Percentiles rank a stretch among this genome's conserved stretches.
Evolutionary conservation across 2,888 invertebrate species (phyloP).

Genomic region (Dorcus hopei): DNA sequence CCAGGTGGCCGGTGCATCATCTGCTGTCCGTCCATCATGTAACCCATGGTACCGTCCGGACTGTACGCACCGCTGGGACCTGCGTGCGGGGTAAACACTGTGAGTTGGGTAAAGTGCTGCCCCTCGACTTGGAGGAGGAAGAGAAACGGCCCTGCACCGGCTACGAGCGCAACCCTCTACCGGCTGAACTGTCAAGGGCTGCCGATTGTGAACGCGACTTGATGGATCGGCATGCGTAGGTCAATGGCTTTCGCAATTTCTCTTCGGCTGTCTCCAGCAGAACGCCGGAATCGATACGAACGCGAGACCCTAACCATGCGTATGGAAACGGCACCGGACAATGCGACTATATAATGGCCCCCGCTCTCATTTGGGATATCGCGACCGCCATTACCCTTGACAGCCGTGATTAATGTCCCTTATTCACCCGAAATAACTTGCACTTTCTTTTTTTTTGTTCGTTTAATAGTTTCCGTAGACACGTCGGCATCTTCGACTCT

Average conservation of each 20-base stretch:
- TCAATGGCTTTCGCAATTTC: constrained; percentile 61
- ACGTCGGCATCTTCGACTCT: too few species aligned
- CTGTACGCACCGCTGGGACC: constrained; percentile 95
- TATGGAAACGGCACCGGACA: constrained; percentile 27
- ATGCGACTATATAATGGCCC: constrained; percentile 21
- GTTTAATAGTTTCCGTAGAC: too few species aligned
- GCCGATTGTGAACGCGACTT: constrained; percentile 32
- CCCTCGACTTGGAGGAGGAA: constrained; percentile 38
- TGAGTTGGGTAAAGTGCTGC: constrained; percentile 60
- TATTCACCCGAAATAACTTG: constrained; percentile 20
- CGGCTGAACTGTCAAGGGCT: constrained; percentile 24
- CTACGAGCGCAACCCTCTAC: constrained; percentile 25
- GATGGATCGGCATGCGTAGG: constrained; percentile 59
- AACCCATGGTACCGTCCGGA: constrained; percentile 93
- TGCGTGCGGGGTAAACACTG: constrained; percentile 90
- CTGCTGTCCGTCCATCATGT: constrained; percentile 97
- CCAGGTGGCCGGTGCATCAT: constrained; percentile 96
- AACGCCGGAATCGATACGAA: constrained; percentile 42
- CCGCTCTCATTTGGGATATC: constrained; percentile 32
- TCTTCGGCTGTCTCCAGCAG: constrained; percentile 58
- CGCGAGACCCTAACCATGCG: constrained; percentile 20
- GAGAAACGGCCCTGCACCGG: constrained; percentile 14
- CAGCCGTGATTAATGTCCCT: constrained; percentile 54
- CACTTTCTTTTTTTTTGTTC: neutral
- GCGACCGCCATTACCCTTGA: constrained; percentile 54